Evolutionary conservation across 2,888 invertebrate species (phyloP), one percentile per base, ranked within the genome.

Genomic region (Epinotia ramella): DNA sequence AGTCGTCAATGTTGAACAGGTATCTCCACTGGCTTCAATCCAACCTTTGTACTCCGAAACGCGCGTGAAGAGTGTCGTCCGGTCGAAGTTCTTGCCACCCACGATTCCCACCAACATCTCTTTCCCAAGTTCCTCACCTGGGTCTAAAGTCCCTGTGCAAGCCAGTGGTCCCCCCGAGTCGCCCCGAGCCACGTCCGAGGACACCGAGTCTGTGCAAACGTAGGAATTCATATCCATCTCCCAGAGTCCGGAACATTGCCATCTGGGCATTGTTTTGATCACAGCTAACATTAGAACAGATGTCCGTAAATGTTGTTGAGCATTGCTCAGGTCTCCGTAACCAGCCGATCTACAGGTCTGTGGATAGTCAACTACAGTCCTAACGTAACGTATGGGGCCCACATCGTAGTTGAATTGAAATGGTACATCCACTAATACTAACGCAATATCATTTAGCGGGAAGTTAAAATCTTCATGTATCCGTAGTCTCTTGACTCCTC

Each of bases 121-220:
- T 11, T 77, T 24, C 28, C 33, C 78, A 0, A 77, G 60, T 9
- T 57, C 56, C 63, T 88, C 88, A 0, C 59, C 79, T 0, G 86
- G 82, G 44, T 89, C 88, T 0, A 65, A 53, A 0, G 88, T 87
- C 2, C 74, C 81, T 3, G 77, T 80, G 72, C 93, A 92, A 1
- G 83, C 81, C 40, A 93, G 76, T 0, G 92, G 93, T 0, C 92
- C 90, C 0, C 92, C 93, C 0, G 92, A 92, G 76, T 92, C 93
- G 0, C 92, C 92, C 5, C 78, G 80, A 0, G 86, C 81, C 0
- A 89, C 88, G 64, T 89, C 90, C 0, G 84, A 77, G 0, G 86
- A 16, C 0, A 79, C 77, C 0, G 88, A 86, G 73, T 84, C 82
- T 0, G 89, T 82, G 78, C 91, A 90, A 20, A 90, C 80, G 28